These are phyloP conservation scores for Idris sp. DNA, from an alignment of 1,140 invertebrate species.

Conservation along the genomic window DNA sequence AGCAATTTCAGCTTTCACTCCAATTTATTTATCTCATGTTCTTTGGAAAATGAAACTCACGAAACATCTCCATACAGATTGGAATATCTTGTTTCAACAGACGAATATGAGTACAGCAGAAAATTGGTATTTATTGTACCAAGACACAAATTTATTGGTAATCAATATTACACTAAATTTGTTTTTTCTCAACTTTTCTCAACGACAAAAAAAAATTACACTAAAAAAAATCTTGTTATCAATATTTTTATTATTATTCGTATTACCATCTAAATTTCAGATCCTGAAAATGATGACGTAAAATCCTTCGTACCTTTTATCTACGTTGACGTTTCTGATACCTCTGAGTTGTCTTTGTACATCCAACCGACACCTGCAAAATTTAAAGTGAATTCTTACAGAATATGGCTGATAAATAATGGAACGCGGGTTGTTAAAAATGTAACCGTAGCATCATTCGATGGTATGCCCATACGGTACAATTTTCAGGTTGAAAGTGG, in stretches of 20 bases:
- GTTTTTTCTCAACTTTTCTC: too few species aligned
- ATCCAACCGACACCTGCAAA: slow-evolving; percentile 69
- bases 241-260: background rate
- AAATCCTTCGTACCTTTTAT: slow-evolving; percentile 68
- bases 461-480: slow-evolving; percentile 49
- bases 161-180: slow-evolving; percentile 2
- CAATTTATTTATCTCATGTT: slow-evolving; percentile 69
- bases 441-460: slow-evolving; percentile 34
- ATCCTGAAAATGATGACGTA: slow-evolving; percentile 47
- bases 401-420: slow-evolving; percentile 70
- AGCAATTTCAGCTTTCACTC: slow-evolving; percentile 36
- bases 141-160: slow-evolving; percentile 68
- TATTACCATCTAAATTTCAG: too few species aligned
- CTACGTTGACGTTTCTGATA: slow-evolving; percentile 70
- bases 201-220: background rate
- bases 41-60: slow-evolving; percentile 62
- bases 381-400: slow-evolving; percentile 70
- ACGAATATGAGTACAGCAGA: slow-evolving; percentile 67
- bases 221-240: background rate
- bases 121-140: slow-evolving; percentile 73
- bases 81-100: slow-evolving; percentile 63
- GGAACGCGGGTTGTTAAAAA: slow-evolving; percentile 57
- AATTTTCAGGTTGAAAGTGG: slow-evolving; percentile 65
- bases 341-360: slow-evolving; percentile 60
- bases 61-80: slow-evolving; percentile 68